Evolutionary conservation across 1,140 invertebrate genomes (phyloP).

Genomic region (Archivesica marissinica): DNA sequence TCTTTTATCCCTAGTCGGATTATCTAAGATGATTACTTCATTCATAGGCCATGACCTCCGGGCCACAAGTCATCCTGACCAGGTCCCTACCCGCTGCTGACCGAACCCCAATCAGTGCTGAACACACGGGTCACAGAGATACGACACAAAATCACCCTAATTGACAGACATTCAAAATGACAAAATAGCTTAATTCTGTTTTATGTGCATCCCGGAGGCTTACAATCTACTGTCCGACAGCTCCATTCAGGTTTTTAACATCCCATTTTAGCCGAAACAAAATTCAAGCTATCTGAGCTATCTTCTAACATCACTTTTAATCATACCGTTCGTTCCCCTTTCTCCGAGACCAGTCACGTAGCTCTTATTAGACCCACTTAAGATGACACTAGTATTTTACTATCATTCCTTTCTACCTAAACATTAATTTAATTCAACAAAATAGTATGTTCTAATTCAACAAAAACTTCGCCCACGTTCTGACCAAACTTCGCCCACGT

Average conservation of each 20-base stretch:
- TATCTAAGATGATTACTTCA: conserved; percentile 22
- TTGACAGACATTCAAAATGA: conserved; percentile 34
- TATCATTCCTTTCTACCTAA: neutral
- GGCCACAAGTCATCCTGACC: conserved; percentile 16
- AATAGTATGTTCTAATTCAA: no score
- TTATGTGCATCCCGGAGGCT: conserved; percentile 1
- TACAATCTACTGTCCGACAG: conserved; percentile 28
- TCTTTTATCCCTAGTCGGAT: neutral
- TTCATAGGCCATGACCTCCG: conserved; percentile 16
- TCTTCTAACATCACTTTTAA: conserved; percentile 4
- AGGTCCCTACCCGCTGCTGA: neutral
- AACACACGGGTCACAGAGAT: neutral
- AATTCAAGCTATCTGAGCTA: neutral
- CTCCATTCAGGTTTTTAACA: conserved; percentile 26
- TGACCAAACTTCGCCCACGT: neutral
- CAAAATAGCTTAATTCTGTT: conserved; percentile 34
- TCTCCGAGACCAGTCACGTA: neutral
- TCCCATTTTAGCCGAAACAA: conserved; percentile 18
- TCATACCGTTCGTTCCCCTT: neutral
- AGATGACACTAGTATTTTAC: neutral
- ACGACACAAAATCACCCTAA: conserved; percentile 14
- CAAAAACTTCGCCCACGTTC: no score
- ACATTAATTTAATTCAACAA: no score
- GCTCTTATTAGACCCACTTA: neutral
- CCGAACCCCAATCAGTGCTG: conserved; percentile 18